These are phyloP conservation scores for Rhogogaster chlorosoma DNA, from an alignment of 2,888 invertebrate species.

Conservation along the genomic window DNA sequence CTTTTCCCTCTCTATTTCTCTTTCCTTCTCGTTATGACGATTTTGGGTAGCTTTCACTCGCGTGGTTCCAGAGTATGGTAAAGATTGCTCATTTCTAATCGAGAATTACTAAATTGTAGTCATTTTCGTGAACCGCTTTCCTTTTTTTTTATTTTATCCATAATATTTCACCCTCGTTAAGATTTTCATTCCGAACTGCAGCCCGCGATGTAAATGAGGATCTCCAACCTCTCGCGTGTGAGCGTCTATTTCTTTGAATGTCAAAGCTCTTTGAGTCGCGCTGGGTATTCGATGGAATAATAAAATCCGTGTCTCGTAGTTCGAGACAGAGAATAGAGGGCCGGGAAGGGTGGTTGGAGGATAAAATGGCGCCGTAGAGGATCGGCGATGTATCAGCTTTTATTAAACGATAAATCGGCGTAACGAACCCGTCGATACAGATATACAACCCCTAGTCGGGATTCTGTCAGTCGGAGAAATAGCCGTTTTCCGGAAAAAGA, in stretches of 20 bases:
- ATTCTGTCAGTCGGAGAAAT: conserved; percentile 37
- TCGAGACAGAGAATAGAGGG: conserved; percentile 14
- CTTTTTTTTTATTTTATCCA: neutral
- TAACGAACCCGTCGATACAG: conserved; percentile 66
- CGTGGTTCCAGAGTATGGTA: neutral
- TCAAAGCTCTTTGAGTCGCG: neutral
- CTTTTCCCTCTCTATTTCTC: neutral
- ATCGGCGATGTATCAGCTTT: conserved; percentile 69
- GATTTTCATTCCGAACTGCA: neutral
- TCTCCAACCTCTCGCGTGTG: neutral
- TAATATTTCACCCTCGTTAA: neutral
- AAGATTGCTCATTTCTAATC: neutral
- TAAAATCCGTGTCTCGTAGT: neutral
- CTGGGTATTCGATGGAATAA: neutral
- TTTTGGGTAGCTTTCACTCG: neutral
- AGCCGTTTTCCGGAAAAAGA: conserved; percentile 9
- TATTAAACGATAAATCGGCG: conserved; percentile 74
- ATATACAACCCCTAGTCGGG: conserved; percentile 52
- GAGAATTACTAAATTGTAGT: neutral
- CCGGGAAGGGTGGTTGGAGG: conserved; percentile 28
- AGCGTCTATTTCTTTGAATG: neutral
- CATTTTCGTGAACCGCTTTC: neutral
- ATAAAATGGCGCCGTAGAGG: conserved; percentile 47
- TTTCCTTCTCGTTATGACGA: neutral
- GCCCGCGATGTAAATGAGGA: neutral